Conservation (phyloP, 2,113 vertebrate species). For the Saccopteryx bilineata region DNA sequence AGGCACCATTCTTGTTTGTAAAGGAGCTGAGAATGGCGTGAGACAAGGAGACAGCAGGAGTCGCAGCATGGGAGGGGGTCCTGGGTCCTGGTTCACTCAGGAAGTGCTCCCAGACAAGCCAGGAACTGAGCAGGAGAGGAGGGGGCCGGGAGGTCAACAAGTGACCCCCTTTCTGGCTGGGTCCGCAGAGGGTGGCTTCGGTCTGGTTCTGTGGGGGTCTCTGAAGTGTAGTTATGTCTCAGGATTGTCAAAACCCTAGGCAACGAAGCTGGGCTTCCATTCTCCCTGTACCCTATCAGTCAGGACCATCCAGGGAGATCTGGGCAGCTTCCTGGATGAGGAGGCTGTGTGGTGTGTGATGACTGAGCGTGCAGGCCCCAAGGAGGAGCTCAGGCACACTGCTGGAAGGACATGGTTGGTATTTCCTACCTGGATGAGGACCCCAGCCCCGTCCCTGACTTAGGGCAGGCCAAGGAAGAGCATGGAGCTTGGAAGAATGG, state of each 20-base stretch:
- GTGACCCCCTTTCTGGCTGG: neutral
- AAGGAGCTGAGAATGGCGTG: neutral
- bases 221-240: neutral
- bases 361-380: neutral
- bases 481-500: accelerated
- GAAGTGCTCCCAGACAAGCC: neutral
- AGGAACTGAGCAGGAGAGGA: neutral
- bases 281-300: accelerated
- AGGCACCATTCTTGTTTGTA: neutral
- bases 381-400: neutral
- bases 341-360: neutral
- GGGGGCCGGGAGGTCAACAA: neutral
- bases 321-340: neutral
- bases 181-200: neutral
- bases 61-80: neutral
- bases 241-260: neutral
- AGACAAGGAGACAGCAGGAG: neutral
- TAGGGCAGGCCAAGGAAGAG: neutral
- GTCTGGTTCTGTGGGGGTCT: neutral
- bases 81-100: neutral
- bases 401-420: neutral
- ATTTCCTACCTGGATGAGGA: neutral
- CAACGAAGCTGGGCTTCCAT: neutral
- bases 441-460: too few relatives aligned
- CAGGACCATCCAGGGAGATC: neutral